Conservation (phyloP, 2,888 invertebrate genomes). For the Drosophila limbata region DNA sequence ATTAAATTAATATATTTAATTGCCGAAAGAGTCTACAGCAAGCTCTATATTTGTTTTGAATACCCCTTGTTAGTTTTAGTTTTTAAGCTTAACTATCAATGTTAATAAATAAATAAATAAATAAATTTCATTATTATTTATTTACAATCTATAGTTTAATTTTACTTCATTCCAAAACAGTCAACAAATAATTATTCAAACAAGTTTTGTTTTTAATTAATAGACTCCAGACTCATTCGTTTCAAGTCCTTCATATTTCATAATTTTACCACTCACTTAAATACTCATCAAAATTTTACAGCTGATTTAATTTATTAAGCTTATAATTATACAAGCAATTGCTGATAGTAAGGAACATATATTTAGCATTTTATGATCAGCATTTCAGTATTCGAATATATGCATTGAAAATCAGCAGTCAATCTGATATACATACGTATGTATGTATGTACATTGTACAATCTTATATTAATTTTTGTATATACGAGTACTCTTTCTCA, state of each 20-base stretch:
- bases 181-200: too few species aligned
- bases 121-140: too few species aligned
- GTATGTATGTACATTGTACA: not conserved
- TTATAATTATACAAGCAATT: slow-evolving; percentile 3
- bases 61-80: too few species aligned
- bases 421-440: not conserved
- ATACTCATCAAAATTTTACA: slow-evolving; percentile 5
- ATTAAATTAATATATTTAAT: too few species aligned
- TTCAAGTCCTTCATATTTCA: not conserved
- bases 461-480: not conserved
- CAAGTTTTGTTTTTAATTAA: too few species aligned
- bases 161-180: too few species aligned
- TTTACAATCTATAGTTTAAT: too few species aligned
- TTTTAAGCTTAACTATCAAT: too few species aligned
- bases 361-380: slow-evolving; percentile 14
- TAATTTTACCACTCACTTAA: slow-evolving; percentile 12
- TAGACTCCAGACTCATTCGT: not conserved
- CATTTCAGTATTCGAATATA: not conserved
- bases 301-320: slow-evolving; percentile 4
- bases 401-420: not conserved
- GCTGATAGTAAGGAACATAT: slow-evolving; percentile 1
- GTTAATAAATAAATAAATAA: too few species aligned
- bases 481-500: not conserved
- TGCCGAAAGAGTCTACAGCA: too few species aligned
- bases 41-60: too few species aligned